phyloP scores from a whole-genome alignment of 2,113 vertebrate species.

The Pteruthius melanotis region DNA sequence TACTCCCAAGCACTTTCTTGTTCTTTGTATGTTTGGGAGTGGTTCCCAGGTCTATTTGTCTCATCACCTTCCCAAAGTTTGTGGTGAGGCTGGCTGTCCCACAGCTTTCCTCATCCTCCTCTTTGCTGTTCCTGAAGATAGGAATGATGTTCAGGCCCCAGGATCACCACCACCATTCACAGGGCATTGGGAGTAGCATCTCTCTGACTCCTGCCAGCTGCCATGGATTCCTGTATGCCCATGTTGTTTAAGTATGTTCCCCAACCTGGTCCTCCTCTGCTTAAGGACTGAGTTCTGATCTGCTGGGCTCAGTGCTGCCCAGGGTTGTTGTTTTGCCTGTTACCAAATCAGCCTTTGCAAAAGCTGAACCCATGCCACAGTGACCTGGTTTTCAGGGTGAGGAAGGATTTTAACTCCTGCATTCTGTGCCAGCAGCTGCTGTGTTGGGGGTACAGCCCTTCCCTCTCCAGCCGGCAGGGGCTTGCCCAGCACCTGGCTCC shows the following conservation, averaged over 20 bases:
- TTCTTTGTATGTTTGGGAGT: background rate
- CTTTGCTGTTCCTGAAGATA: background rate
- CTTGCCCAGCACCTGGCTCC: background rate
- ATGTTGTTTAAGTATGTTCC: background rate
- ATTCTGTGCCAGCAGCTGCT: background rate
- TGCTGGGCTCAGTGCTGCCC: accelerated
- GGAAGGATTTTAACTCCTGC: background rate
- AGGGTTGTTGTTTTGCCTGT: background rate
- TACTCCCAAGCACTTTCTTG: background rate
- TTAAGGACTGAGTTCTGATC: background rate
- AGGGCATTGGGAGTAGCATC: background rate
- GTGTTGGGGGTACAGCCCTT: background rate
- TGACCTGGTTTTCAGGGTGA: background rate
- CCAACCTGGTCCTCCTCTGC: background rate
- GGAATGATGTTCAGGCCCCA: background rate
- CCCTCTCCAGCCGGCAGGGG: background rate
- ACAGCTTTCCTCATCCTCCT: background rate
- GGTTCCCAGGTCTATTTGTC: background rate
- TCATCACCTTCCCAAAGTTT: background rate
- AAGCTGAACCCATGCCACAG: background rate
- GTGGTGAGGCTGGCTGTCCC: background rate
- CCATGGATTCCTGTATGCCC: background rate
- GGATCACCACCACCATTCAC: background rate
- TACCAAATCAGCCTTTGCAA: background rate
- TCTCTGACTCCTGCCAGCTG: background rate